Percentiles rank a stretch among this genome's conserved stretches.
Evolutionary conservation across 2,113 vertebrate genomes (phyloP).

Genomic region (Urocitellus parryii): DNA sequence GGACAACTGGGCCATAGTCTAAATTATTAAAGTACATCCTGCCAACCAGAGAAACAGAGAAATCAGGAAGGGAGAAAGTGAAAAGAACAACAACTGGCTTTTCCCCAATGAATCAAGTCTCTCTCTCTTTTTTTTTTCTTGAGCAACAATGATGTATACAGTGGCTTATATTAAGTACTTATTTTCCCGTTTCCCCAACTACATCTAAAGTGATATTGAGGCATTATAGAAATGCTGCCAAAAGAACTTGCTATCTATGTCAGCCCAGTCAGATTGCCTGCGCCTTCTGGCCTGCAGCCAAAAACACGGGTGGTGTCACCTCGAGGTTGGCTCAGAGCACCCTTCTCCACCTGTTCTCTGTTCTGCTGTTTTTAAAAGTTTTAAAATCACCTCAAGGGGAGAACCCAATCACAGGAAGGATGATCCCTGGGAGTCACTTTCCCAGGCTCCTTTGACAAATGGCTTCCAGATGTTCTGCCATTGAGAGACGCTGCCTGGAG

Average conservation of each 20-base stretch:
- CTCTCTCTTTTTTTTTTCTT: background rate
- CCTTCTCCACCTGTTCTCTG: no score
- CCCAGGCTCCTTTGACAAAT: background rate
- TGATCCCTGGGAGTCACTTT: background rate
- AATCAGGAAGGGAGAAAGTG: background rate
- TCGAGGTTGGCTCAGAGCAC: background rate
- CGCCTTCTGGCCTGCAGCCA: accelerated
- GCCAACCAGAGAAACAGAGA: background rate
- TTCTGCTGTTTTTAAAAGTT: background rate
- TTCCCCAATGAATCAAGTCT: background rate
- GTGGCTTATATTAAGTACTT: background rate
- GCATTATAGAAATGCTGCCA: background rate
- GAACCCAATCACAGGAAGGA: background rate
- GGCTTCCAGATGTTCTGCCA: background rate
- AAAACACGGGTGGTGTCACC: accelerated
- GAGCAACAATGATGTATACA: background rate
- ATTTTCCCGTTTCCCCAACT: background rate
- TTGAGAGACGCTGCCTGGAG: no score
- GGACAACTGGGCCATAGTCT: accelerated
- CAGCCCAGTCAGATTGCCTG: background rate
- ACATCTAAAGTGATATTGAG: background rate
- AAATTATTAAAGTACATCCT: background rate
- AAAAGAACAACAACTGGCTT: background rate
- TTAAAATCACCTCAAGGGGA: no score
- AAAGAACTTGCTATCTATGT: no score